Conservation (phyloP, 2,888 invertebrate genomes). For the Prosopocoilus inquinatus region DNA sequence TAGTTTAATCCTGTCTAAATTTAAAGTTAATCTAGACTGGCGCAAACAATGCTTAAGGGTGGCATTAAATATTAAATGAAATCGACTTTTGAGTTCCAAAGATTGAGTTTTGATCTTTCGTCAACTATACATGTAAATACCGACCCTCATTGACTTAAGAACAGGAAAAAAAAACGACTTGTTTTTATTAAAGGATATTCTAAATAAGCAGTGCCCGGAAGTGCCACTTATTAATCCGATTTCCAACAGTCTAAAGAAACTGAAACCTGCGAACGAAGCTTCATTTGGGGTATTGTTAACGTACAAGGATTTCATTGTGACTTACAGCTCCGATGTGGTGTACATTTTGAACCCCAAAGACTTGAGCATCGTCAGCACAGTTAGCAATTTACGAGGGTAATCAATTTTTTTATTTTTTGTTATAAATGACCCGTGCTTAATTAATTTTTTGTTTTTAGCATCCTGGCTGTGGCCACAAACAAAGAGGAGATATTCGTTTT, state of each 20-base stretch:
- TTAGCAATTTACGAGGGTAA: slow-evolving; percentile 62
- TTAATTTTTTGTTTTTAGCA: slow-evolving; percentile 45
- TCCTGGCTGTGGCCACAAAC: slow-evolving; percentile 60
- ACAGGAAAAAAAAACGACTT: no score
- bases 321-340: slow-evolving; percentile 68
- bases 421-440: slow-evolving; percentile 22
- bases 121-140: no score
- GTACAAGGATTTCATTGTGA: slow-evolving; percentile 72
- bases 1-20: no score
- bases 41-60: no score
- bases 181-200: slow-evolving; percentile 39
- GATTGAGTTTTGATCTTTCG: no score
- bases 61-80: no score
- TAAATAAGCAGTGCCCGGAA: slow-evolving; percentile 53
- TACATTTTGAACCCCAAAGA: slow-evolving; percentile 74
- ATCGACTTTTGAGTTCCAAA: no score
- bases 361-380: slow-evolving; percentile 64
- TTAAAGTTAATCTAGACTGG: no score
- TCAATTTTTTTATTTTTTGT: no score
- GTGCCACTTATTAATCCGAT: slow-evolving; percentile 74
- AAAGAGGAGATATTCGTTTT: slow-evolving; percentile 80
- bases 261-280: slow-evolving; percentile 53
- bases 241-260: slow-evolving; percentile 44
- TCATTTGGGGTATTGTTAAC: slow-evolving; percentile 65
- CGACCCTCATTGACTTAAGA: no score